Evolutionary conservation across 2,888 invertebrate species (phyloP), one percentile per base, ranked within the genome.

Genomic region (Mellilla xanthometata): DNA sequence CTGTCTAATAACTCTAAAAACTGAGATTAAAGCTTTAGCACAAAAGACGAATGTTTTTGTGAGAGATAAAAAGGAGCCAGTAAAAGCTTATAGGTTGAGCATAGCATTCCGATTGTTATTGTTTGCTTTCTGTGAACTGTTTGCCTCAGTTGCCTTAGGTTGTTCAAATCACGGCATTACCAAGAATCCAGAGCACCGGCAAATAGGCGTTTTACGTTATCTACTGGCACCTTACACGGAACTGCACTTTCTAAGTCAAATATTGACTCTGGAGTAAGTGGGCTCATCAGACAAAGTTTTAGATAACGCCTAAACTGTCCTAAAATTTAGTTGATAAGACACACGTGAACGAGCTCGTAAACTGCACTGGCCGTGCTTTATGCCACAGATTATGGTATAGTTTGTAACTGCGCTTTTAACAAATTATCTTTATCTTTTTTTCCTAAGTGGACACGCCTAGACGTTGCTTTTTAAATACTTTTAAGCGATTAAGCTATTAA

Each of bases 181-280:
- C 65, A 62, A 60, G 77, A 81, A 85, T 81, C 75, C 71, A 70
- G 76, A 70, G 73, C 76, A 76, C 68, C 64, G 10, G 12, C 47
- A 75, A 80, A 78, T 73, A 79, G 64, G 64, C 72, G 77, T 72
- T 68, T 19, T 64, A 72, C 61, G 65, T 82, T 84, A 86, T 86
- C 82, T 82, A 55, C 69, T 66, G 61, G 78, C 82, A 76, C 72
- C 75, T 76, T 83, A 88, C 89, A 88, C 79, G 85, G 76, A 84
- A 86, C 82, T 80, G 81, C 87, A 89, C 89, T 89, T 88, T 89
- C 88, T 87, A 87, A 80, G 68, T 79, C 76, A 87, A 88, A 89
- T 87, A 77, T 89, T 89, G 81, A 73, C 65, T 74, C 72, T 78
- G 60, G 73, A 77, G 81, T 80, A 81, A 84, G 80, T 78, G 80